Evolutionary conservation across 2,888 invertebrate species (phyloP), one percentile per base, ranked within the genome.

Genomic region (Ophion costatus): DNA sequence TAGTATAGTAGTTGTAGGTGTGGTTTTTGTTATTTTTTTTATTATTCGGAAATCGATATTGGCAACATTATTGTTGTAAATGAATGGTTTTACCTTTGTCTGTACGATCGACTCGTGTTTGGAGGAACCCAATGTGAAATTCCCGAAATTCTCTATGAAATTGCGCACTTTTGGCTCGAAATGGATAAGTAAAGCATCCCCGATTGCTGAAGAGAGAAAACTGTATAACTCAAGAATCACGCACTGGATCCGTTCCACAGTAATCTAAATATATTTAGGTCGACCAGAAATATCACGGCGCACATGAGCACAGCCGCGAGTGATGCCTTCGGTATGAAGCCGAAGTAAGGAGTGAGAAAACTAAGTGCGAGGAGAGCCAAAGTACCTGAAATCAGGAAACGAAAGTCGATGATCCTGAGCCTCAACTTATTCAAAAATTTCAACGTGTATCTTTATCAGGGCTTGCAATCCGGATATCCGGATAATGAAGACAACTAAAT

Each of bases 251-350:
- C 93, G 22, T 92, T 94, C 96, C 96, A 96, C 88, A 96, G 94
- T 14, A 94, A 92, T 56, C 83, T 85, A 66, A 95, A 89, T 2
- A 94, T 95, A 73, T 92, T 89, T 76, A 95, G 88, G 89, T 96
- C 96, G 76, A 96, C 96, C 95, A 98, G 96, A 91, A 97, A 97
- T 78, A 97, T 93, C 14, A 98, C 98, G 9, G 99, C 98, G 88
- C 97, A 96, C 86, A 98, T 98, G 86, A 99, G 96, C 71, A 99
- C 97, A 0, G 98, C 97, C 0, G 98, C 96, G 38, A 99, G 95
- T 0, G 98, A 96, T 0, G 98, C 96, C 91, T 96, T 96, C 1
- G 98, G 98, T 88, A 98, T 98, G 93, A 95, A 98, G 93, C 96
- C 97, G 94, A 98, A 98, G 91, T 97, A 97, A 1, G 97, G 97